Evolutionary conservation across 2,888 invertebrate species (phyloP).

Genomic region (Diplolepis rosae): DNA sequence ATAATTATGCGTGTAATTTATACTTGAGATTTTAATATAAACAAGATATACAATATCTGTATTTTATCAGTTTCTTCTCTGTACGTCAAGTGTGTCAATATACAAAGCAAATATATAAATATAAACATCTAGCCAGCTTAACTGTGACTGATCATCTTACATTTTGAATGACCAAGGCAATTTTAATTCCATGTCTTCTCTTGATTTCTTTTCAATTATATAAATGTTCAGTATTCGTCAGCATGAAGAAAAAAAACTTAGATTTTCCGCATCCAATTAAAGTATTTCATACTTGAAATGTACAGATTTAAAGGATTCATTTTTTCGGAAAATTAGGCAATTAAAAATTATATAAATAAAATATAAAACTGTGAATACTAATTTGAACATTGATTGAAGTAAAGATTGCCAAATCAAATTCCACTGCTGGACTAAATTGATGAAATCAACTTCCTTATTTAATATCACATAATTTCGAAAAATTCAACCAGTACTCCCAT

Average conservation of each 20-base stretch:
- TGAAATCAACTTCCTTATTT: background rate
- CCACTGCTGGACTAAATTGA: background rate
- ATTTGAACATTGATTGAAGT: background rate
- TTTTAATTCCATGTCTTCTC: too few species aligned
- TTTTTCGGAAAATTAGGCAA: background rate
- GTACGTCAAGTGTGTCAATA: too few species aligned
- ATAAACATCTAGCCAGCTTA: too few species aligned
- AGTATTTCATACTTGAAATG: too few species aligned
- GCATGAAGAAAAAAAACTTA: too few species aligned
- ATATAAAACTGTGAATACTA: background rate
- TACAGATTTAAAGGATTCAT: too few species aligned
- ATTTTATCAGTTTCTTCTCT: too few species aligned
- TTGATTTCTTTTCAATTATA: too few species aligned
- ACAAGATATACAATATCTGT: background rate
- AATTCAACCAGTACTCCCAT: background rate
- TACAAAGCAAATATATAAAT: background rate
- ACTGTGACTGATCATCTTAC: too few species aligned
- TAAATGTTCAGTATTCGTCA: too few species aligned
- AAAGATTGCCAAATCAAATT: background rate
- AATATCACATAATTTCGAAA: constrained; percentile 19
- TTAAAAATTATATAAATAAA: background rate
- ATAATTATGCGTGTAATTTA: constrained; percentile 12
- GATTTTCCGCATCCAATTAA: too few species aligned
- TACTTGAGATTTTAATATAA: constrained; percentile 3
- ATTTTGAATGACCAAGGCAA: too few species aligned